Percentiles rank a stretch among this genome's conserved stretches.
phyloP scores from a whole-genome alignment of 2,113 vertebrate genomes.

The Calyptommatus sinebrachiatus region DNA sequence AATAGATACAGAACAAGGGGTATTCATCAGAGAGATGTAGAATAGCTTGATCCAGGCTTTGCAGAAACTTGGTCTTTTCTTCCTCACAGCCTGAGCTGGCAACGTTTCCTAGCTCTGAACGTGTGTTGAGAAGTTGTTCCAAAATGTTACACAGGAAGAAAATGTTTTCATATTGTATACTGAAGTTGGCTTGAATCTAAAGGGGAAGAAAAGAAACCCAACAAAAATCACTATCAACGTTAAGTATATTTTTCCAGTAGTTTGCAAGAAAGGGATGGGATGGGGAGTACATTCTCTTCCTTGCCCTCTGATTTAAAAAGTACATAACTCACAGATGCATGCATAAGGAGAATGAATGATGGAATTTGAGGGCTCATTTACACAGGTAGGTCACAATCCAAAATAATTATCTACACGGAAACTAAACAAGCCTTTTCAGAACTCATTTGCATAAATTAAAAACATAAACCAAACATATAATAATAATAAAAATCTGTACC shows the following conservation, averaged over 20 bases:
- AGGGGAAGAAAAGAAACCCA: conserved; percentile 51
- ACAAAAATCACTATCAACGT: conserved; percentile 19
- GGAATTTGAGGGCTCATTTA: background rate
- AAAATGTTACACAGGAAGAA: conserved; percentile 76
- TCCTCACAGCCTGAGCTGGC: conserved; percentile 43
- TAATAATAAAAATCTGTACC: too few relatives aligned
- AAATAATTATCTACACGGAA: background rate
- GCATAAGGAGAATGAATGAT: background rate
- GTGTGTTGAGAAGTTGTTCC: conserved; percentile 78
- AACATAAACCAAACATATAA: too few relatives aligned
- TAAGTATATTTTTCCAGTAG: conserved; percentile 10
- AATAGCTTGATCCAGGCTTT: conserved; percentile 74
- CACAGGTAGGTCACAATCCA: background rate
- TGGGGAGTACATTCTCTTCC: background rate
- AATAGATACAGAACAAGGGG: conserved; percentile 83
- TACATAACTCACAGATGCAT: background rate
- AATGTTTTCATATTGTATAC: conserved; percentile 81
- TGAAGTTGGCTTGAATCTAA: conserved; percentile 68
- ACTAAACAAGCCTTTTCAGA: background rate
- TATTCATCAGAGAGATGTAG: conserved; percentile 81
- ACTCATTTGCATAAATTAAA: background rate
- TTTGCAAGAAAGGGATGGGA: conserved; percentile 1
- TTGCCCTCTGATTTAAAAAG: background rate
- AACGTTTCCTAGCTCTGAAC: conserved; percentile 7
- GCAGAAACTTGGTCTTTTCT: conserved; percentile 69